Evolutionary conservation across 2,888 invertebrate species (phyloP).

Genomic region (Gastracanthus pulcherrimus): DNA sequence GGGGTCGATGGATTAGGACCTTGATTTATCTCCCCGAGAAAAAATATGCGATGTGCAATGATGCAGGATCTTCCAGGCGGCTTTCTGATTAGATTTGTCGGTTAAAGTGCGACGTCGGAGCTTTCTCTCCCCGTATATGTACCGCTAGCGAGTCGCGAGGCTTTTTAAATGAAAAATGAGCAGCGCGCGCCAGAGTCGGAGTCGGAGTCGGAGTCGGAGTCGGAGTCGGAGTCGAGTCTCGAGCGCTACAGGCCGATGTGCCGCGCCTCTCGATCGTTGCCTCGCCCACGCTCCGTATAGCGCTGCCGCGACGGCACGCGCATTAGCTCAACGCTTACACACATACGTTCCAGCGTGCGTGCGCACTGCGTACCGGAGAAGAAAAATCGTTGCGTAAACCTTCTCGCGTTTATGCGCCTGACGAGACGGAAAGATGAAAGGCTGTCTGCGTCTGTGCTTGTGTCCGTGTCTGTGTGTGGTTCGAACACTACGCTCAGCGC

Average conservation of each 20-base stretch:
- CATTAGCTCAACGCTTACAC: background rate
- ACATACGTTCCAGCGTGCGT: background rate
- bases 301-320: background rate
- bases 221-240: background rate
- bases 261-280: background rate
- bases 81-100: conserved; percentile 10
- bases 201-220: background rate
- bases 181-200: background rate
- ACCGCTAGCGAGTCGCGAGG: background rate
- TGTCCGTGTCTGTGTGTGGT: background rate
- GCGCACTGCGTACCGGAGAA: background rate
- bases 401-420: background rate
- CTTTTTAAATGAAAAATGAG: background rate
- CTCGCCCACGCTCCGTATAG: background rate
- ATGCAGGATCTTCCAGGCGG: background rate
- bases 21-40: too few species aligned
- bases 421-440: conserved; percentile 25
- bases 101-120: background rate
- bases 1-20: too few species aligned
- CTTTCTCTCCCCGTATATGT: background rate
- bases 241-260: too few species aligned
- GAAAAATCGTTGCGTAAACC: conserved; percentile 43
- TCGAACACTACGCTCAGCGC: too few species aligned
- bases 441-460: background rate
- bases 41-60: too few species aligned